phyloP scores from a whole-genome alignment of 2,888 invertebrate species.

The Drosophila kanekoi region DNA sequence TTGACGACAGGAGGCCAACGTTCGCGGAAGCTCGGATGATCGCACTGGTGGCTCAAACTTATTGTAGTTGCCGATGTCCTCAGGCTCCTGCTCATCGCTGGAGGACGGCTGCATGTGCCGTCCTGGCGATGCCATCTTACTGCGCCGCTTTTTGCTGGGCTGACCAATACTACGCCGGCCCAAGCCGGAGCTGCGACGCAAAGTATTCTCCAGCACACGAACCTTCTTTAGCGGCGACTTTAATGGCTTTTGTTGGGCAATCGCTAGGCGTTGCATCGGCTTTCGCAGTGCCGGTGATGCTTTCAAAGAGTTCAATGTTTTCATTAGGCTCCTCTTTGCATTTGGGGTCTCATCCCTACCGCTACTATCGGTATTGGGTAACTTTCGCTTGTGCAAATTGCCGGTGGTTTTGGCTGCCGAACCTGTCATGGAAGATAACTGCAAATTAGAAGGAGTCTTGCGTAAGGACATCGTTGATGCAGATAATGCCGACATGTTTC shows the following conservation, averaged over 20 bases:
- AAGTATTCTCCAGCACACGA: slow-evolving; percentile 75
- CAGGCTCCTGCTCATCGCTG: slow-evolving; percentile 27
- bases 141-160: slow-evolving; percentile 63
- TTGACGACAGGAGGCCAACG: neutral
- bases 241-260: slow-evolving; percentile 22
- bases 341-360: slow-evolving; percentile 51
- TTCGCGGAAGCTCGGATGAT: slow-evolving; percentile 48
- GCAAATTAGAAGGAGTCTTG: slow-evolving; percentile 72
- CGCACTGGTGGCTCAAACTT: slow-evolving; percentile 44
- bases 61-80: slow-evolving; percentile 31
- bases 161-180: slow-evolving; percentile 63
- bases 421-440: slow-evolving; percentile 30
- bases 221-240: slow-evolving; percentile 73
- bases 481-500: slow-evolving; percentile 64
- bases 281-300: slow-evolving; percentile 47
- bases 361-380: slow-evolving; percentile 23
- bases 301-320: slow-evolving; percentile 67
- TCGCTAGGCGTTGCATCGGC: slow-evolving; percentile 22
- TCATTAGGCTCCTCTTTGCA: slow-evolving; percentile 82
- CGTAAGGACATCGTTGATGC: slow-evolving; percentile 64
- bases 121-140: slow-evolving; percentile 48
- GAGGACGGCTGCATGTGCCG: neutral
- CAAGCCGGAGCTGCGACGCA: slow-evolving; percentile 74
- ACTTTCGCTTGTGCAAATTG: slow-evolving; percentile 74
- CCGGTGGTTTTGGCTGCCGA: slow-evolving; percentile 52